Base-by-base conservation (phyloP, 2,888 invertebrate genomes). In the Polymixis flavicincta region DNA sequence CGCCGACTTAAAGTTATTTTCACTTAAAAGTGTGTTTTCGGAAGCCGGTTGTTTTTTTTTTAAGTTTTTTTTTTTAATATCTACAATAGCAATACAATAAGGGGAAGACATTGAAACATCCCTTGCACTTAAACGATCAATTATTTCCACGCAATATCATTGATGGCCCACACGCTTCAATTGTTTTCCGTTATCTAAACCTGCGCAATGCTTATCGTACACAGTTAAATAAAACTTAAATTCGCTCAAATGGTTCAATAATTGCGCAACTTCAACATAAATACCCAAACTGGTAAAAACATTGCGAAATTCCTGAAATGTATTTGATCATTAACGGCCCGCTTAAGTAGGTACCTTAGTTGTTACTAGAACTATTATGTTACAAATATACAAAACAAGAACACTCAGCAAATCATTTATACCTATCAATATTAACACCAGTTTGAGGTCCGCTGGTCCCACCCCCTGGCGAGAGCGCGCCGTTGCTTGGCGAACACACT, bases 401-500 rank as follows among this genome's bases (percentile, higher is more conserved):
- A 37, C 32, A 32, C 0, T 22, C 19, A 22, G 19, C 7, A 17
- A n/a, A 52, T 50, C n/a, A 28, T 17, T 28, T 19, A 45, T 48
- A 50, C 7, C 11, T 25, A 25, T 37, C 7, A 14, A 9, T 54
- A 55, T 59, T 3, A 25, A 13, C n/a, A 22, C 85, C 88, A 92
- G 87, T 93, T 95, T 95, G 92, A 88, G 92, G 84, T 71, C 25
- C 91, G 11, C 77, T 82, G 86, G 74, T 14, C 73, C 87, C 92
- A 91, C 93, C 93, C 94, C 90, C 91, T 77, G 74, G 85, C 76
- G 85, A 88, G 85, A 88, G 90, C 90, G 90, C 91, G 90, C 92
- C 92, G 92, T 91, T 89, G 92, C 93, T 93, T 91, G 91, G 92
- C 93, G 93, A 94, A 93, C 94, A 93, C 93, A 93, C 92, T 93